These are phyloP conservation scores for Physocephala rufipes DNA, from an alignment of 2,888 invertebrate genomes.

Conservation along the genomic window DNA sequence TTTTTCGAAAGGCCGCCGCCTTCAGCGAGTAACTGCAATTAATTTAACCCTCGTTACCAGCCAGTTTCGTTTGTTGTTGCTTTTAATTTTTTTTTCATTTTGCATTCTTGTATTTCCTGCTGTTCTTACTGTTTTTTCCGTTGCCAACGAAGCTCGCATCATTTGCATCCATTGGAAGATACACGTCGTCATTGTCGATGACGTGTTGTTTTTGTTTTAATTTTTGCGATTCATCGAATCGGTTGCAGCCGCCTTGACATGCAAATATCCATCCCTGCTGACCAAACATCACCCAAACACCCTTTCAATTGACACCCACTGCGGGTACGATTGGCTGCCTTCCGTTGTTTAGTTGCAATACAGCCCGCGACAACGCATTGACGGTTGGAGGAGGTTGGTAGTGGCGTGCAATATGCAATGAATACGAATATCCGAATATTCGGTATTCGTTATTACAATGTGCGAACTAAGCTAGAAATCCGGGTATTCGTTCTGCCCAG, in stretches of 20 bases:
- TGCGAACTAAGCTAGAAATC: too few relatives aligned
- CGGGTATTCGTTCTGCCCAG: too few relatives aligned
- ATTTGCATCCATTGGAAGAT: slow-evolving; percentile 47
- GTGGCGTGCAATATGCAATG: neutral
- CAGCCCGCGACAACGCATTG: too few relatives aligned
- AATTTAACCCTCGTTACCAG: slow-evolving; percentile 29
- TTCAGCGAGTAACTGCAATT: slow-evolving; percentile 26
- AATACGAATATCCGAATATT: neutral
- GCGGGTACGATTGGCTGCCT: neutral
- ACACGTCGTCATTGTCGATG: slow-evolving; percentile 35
- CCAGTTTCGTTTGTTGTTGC: neutral
- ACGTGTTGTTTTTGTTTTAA: slow-evolving; percentile 18
- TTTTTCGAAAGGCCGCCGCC: neutral
- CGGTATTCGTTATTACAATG: too few relatives aligned
- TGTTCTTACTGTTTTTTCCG: neutral
- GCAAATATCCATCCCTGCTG: neutral
- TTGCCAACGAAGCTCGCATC: slow-evolving; percentile 22
- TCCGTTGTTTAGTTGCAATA: slow-evolving; percentile 10
- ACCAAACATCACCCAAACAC: neutral
- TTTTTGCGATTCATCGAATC: slow-evolving; percentile 29
- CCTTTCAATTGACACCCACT: too few relatives aligned
- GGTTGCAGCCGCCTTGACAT: slow-evolving; percentile 25
- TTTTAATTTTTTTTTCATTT: too few relatives aligned
- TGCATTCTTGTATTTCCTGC: neutral
- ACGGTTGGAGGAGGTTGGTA: neutral